Evolutionary conservation across 1,140 invertebrate species (phyloP).

Genomic region (Pseudomyrmex gracilis): DNA sequence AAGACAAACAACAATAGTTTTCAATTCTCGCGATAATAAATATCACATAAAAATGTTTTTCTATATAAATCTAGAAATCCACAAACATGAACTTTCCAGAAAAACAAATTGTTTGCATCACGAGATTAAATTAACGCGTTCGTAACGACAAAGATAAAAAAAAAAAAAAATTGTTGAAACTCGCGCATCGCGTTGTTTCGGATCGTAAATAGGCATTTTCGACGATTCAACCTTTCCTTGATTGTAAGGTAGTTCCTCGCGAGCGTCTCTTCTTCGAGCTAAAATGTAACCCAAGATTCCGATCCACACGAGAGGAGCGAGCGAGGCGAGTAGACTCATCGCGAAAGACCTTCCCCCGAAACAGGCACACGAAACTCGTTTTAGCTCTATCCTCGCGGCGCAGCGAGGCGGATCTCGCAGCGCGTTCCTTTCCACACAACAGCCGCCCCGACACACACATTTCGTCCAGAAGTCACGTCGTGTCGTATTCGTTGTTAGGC

Average conservation of each 20-base stretch:
- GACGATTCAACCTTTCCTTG: constrained; percentile 13
- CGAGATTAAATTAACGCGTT: no score
- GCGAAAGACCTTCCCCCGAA: constrained; percentile 59
- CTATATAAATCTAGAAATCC: no score
- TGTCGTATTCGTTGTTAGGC: constrained; percentile 54
- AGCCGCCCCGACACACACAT: constrained; percentile 45
- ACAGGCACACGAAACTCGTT: constrained; percentile 59
- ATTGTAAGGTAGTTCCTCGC: constrained; percentile 17
- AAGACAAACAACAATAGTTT: no score
- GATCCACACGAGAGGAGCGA: not conserved
- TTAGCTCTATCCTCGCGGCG: constrained; percentile 54
- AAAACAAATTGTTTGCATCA: no score
- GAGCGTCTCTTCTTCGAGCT: constrained; percentile 15
- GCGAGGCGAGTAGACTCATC: constrained; percentile 47
- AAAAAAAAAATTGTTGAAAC: not conserved
- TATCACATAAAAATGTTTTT: no score
- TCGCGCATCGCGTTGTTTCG: not conserved
- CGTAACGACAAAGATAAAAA: no score
- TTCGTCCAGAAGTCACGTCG: constrained; percentile 60
- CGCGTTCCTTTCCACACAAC: constrained; percentile 55
- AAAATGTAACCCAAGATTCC: constrained; percentile 49
- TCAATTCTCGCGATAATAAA: no score
- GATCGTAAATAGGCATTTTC: constrained; percentile 14
- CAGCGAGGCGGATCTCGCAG: constrained; percentile 53
- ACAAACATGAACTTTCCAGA: no score